Evolutionary conservation across 30 jellyfish, hydroid and myxozoan species (phyloP), one percentile per base, ranked within the genome.

Genomic region (Aurelia aurita complex sp. Pacific): DNA sequence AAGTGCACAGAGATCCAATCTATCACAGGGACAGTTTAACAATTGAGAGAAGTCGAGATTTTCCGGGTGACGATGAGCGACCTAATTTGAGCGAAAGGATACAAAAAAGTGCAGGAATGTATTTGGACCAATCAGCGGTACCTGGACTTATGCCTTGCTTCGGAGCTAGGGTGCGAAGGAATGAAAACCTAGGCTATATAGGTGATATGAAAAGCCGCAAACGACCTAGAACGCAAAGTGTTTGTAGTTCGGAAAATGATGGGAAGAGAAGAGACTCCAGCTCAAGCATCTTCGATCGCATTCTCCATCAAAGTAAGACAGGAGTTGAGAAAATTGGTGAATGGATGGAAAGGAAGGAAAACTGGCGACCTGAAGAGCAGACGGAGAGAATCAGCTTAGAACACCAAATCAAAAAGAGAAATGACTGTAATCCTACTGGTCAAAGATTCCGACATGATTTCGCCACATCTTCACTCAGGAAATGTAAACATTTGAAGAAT

Each of bases 401-500:
- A 16, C 15, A 74, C 29, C 71, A 5, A 33, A 50, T 10, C 12
- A 23, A 10, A 14, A 57, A 17, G n/a, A 54, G 61, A 75, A 57
- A 59, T 34, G 15, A 75, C 18, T 19, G 17, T 15, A 19, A 57
- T 23, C 43, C 60, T 19, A 40, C 57, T 75, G 64, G 23, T 73
- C 55, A n/a, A n/a, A 23, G 55, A 17, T 43, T 23, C 52, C 7
- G 10, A 73, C 53, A 40, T 17, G 52, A 50, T 17, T 19, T 73
- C 17, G 4, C 40, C 11, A 77, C 64, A 32, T 66, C 72, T 23
- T 50, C 88, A 77, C 13, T 59, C 79, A 77, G 38, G 52, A 35
- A 73, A 73, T 51, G 83, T 73, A 73, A 73, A 73, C 83, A 73
- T 43, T 52, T 23, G 71, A 10, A 50, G 52, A 19, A 63, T 13